phyloP scores from a whole-genome alignment of 2,888 invertebrate species.

The Crossocerus cetratus region DNA sequence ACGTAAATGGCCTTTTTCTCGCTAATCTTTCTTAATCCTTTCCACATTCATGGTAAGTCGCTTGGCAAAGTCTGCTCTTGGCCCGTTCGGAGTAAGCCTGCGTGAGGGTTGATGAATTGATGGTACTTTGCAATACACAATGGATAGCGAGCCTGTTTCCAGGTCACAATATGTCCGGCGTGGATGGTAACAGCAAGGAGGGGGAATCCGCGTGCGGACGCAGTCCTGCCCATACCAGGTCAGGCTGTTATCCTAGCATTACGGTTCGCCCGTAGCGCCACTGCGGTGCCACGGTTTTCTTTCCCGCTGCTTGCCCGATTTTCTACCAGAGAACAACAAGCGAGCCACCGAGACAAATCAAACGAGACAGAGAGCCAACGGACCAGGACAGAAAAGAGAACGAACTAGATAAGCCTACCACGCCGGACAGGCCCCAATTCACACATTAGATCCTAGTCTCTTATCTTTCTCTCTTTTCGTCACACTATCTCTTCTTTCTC shows the following conservation, averaged over 20 bases:
- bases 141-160: constrained; percentile 65
- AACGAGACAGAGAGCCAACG: no score
- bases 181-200: constrained; percentile 90
- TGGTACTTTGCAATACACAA: constrained; percentile 34
- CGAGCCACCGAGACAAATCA: constrained; percentile 56
- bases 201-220: constrained; percentile 80
- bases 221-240: constrained; percentile 85
- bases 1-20: no score
- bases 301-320: constrained; percentile 66
- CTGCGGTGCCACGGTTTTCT: constrained; percentile 77
- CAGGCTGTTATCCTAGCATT: constrained; percentile 88
- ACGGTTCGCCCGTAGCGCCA: constrained; percentile 77
- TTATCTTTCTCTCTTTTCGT: background rate
- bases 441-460: background rate
- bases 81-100: constrained; percentile 21
- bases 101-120: constrained; percentile 51
- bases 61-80: no score
- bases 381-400: no score
- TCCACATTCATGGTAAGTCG: no score
- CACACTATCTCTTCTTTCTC: background rate
- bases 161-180: constrained; percentile 95
- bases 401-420: constrained; percentile 26
- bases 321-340: constrained; percentile 69
- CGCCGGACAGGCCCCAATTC: constrained; percentile 69
- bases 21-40: no score